phyloP scores from a whole-genome alignment of 2,797 vertebrate genomes.

The Phataginus tricuspis region DNA sequence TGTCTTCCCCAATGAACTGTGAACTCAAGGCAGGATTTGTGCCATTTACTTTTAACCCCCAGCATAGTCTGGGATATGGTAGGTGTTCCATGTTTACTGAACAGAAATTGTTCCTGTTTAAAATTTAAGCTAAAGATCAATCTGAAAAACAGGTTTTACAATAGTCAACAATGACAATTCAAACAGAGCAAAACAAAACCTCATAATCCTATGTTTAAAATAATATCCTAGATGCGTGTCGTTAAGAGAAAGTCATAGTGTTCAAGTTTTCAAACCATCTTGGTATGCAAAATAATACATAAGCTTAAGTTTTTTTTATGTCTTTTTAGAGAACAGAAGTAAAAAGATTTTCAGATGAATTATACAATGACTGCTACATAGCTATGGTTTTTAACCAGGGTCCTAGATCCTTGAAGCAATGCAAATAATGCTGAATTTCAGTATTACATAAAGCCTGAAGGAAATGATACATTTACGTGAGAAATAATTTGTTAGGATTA shows the following conservation, averaged over 20 bases:
- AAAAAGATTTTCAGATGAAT: slow-evolving; percentile 28
- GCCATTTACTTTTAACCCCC: slow-evolving; percentile 55
- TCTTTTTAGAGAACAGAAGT: not conserved
- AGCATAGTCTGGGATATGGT: not conserved
- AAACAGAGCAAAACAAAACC: slow-evolving; percentile 29
- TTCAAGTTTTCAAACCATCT: slow-evolving; percentile 9
- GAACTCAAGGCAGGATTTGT: slow-evolving; percentile 37
- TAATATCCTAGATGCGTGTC: not conserved
- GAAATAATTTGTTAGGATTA: slow-evolving; percentile 42
- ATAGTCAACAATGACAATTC: slow-evolving; percentile 8
- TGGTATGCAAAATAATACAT: not conserved
- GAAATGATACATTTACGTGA: not conserved
- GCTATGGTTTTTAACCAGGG: not conserved
- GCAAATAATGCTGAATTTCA: not conserved
- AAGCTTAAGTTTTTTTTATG: not conserved
- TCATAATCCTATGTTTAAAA: not conserved
- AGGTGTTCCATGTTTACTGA: not conserved
- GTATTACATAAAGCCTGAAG: not conserved
- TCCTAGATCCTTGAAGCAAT: not conserved
- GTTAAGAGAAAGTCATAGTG: not conserved
- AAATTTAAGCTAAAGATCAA: slow-evolving; percentile 27
- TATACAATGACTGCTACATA: not conserved
- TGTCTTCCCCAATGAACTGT: slow-evolving; percentile 38
- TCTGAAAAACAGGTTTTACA: slow-evolving; percentile 31
- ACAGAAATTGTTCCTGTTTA: slow-evolving; percentile 37